Percentiles rank a stretch among this genome's conserved stretches.
Conservation (phyloP, 2,888 invertebrate species). For the Nyleta sp. region DNA sequence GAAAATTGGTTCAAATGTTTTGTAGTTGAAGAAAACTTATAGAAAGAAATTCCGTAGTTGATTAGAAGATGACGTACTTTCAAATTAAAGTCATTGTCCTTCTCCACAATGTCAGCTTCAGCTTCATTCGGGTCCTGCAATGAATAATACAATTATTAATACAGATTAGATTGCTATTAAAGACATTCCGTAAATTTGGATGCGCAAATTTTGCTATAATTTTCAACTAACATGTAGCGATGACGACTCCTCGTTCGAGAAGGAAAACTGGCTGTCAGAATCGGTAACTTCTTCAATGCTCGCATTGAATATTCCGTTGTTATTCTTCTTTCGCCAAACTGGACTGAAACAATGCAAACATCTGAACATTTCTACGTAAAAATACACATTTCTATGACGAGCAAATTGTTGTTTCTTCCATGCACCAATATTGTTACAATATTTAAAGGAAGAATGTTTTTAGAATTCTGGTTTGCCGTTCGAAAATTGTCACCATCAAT, state of each 20-base stretch:
- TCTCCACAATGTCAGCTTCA: slow-evolving; percentile 78
- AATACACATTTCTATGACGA: neutral
- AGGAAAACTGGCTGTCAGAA: slow-evolving; percentile 81
- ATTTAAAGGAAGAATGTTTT: no score
- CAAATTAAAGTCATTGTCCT: slow-evolving; percentile 80
- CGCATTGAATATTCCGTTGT: slow-evolving; percentile 78
- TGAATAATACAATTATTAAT: slow-evolving; percentile 4
- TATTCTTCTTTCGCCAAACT: slow-evolving; percentile 81
- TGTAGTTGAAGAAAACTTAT: no score
- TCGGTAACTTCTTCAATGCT: slow-evolving; percentile 79
- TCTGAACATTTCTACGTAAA: slow-evolving; percentile 60
- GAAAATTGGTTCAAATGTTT: no score
- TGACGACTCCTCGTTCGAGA: slow-evolving; percentile 80
- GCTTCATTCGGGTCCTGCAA: slow-evolving; percentile 76
- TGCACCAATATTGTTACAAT: no score
- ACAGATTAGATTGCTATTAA: no score
- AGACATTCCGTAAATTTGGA: neutral
- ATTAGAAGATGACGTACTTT: slow-evolving; percentile 77
- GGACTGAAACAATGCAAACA: slow-evolving; percentile 77
- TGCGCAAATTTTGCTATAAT: neutral
- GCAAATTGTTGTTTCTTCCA: no score
- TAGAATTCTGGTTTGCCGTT: no score
- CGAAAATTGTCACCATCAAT: no score
- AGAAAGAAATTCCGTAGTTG: no score
- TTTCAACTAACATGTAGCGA: slow-evolving; percentile 76